Conservation (phyloP, 2,888 invertebrate species). For the Argynnis bischoffii region DNA sequence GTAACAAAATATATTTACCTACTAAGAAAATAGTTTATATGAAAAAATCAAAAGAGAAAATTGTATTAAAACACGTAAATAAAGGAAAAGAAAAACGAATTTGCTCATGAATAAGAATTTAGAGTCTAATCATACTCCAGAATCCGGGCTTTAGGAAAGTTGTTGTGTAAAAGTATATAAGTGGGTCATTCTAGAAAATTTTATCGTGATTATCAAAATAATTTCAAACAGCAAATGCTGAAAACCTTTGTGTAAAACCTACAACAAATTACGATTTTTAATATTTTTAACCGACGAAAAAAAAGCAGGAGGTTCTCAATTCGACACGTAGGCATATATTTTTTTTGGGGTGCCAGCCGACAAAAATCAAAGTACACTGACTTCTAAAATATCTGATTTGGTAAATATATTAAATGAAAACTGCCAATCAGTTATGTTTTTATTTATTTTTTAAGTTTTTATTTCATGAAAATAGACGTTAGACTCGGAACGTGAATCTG, state of each 20-base stretch:
- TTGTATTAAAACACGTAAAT: constrained; percentile 7
- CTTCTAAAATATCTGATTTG: too few relatives aligned
- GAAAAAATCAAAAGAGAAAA: neutral
- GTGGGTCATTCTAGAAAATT: constrained; percentile 14
- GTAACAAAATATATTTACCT: neutral
- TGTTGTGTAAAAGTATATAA: constrained; percentile 20
- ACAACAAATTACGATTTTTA: neutral
- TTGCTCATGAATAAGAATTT: constrained; percentile 16
- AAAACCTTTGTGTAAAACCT: neutral
- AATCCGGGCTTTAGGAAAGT: constrained; percentile 6
- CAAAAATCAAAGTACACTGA: too few relatives aligned
- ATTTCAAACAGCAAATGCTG: constrained; percentile 3
- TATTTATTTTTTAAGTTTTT: too few relatives aligned
- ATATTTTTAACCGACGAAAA: too few relatives aligned
- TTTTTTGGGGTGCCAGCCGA: too few relatives aligned
- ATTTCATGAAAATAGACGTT: too few relatives aligned
- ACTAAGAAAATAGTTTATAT: neutral
- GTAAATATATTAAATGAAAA: too few relatives aligned
- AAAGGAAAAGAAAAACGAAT: constrained; percentile 12
- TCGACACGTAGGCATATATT: too few relatives aligned
- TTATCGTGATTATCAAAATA: constrained; percentile 21
- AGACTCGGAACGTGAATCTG: too few relatives aligned
- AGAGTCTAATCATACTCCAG: constrained; percentile 19
- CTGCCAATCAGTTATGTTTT: too few relatives aligned
- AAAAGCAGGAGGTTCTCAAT: too few relatives aligned